Conservation (phyloP, 2,797 vertebrate genomes). For the Lutjanus argentimaculatus region DNA sequence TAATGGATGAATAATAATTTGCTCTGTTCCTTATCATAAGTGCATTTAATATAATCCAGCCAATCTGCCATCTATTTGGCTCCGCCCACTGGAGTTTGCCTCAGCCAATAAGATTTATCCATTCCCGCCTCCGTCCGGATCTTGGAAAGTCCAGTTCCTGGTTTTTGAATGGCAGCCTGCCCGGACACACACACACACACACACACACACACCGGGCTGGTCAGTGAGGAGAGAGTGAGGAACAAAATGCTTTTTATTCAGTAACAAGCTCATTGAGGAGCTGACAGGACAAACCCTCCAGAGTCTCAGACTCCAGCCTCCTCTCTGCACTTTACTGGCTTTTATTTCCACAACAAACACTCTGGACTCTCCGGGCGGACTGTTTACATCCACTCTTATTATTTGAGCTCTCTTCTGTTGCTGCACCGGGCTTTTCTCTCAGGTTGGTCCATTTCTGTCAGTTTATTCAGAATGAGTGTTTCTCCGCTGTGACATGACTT, state of each 20-base stretch:
- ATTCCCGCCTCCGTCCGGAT: slow-evolving; percentile 15
- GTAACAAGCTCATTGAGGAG: slow-evolving; percentile 59
- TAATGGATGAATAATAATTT: no score
- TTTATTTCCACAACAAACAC: not conserved
- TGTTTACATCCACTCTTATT: not conserved
- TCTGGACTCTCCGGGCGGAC: slow-evolving; percentile 26
- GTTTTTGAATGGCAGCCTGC: slow-evolving; percentile 41
- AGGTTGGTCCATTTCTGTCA: slow-evolving; percentile 59
- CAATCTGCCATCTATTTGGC: not conserved
- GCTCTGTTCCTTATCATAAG: not conserved
- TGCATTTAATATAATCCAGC: not conserved
- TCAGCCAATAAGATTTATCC: not conserved
- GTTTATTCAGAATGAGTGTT: not conserved
- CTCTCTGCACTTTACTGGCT: not conserved
- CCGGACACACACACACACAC: slow-evolving; percentile 24
- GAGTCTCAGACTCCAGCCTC: slow-evolving; percentile 27
- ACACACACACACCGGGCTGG: slow-evolving; percentile 28
- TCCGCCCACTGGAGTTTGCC: not conserved
- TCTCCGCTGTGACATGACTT: not conserved
- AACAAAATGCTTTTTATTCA: slow-evolving; percentile 70
- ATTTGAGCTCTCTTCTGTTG: no score
- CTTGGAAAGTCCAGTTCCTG: slow-evolving; percentile 59
- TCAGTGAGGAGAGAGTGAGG: slow-evolving; percentile 50
- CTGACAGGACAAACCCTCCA: slow-evolving; percentile 42
- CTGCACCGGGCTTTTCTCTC: slow-evolving; percentile 12